Evolutionary conservation across 2,797 vertebrate genomes (phyloP), one percentile per base, ranked within the genome.

Genomic region (Chrosomus eos): DNA sequence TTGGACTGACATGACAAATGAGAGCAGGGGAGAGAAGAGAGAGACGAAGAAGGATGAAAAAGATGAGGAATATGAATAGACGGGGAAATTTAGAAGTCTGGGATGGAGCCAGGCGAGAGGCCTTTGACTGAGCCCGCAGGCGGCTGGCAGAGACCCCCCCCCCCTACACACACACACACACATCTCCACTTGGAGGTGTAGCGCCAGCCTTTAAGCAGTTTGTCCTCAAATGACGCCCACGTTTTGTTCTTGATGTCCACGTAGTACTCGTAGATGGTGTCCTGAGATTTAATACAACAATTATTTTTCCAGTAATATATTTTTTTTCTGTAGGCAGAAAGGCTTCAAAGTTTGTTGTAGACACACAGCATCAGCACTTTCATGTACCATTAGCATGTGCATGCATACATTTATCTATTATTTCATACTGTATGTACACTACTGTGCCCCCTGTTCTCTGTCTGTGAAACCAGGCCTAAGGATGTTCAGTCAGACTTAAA

Each of bases 221-320:
- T 95, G 4, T 97, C 95, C 86, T 97, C 96, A 93, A 98, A 97
- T 2, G 95, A 91, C 28, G 92, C 91, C 97, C 97, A 98, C 80
- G 87, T 93, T 90, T 95, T 96, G 77, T 89, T 95, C 89, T 97
- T 97, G 86, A 92, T 85, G 76, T 97, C 96, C 82, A 97, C 96
- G 14, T 93, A 97, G 87, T 97, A 98, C 84, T 98, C 97, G 7
- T 97, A 98, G 77, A 98, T 92, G 0, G 96, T 97, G 92, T 97
- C 96, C 97, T 98, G 78, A 43, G 80, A 40, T 58, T 60, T 68
- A 68, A 82, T 62, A 70, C 28, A 82, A 76, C 71, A 28, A 77
- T 86, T 74, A 45, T 76, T 80, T 64, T 28, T 85, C 19, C 13
- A 60, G 40, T 66, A 74, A 80, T 78, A 36, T 48, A 78, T 58